These are phyloP conservation scores for Amaurobius ferox DNA, from an alignment of 2,888 invertebrate genomes.

Conservation along the genomic window DNA sequence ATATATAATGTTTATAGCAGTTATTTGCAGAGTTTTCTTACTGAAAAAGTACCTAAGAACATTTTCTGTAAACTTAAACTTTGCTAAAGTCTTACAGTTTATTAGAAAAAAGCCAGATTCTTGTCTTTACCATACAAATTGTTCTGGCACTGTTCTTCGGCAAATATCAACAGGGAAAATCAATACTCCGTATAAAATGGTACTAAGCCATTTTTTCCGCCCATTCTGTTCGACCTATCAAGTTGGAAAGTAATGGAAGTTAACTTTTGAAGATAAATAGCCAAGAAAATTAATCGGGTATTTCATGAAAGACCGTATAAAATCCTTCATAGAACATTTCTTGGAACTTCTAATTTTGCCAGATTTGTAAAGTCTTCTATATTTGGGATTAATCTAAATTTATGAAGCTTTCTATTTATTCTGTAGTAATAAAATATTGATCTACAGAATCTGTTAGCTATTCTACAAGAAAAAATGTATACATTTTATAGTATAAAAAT, in stretches of 20 bases:
- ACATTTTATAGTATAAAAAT: too few species aligned
- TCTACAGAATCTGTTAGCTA: too few species aligned
- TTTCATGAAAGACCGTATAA: background rate
- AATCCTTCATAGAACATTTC: background rate
- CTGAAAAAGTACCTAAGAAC: too few species aligned
- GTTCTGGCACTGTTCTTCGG: background rate
- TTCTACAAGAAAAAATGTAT: too few species aligned
- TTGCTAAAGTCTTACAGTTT: too few species aligned
- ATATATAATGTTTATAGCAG: too few species aligned
- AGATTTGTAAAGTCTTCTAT: background rate
- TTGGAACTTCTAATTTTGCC: background rate
- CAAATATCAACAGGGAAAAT: background rate
- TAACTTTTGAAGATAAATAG: background rate
- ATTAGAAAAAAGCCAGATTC: too few species aligned
- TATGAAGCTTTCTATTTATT: too few species aligned
- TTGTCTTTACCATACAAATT: background rate
- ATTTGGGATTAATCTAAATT: too few species aligned
- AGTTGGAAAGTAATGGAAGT: background rate
- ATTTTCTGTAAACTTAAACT: too few species aligned
- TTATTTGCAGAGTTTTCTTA: too few species aligned
- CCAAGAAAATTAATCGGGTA: background rate
- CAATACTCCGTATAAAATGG: background rate
- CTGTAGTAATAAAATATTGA: too few species aligned
- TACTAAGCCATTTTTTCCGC: background rate
- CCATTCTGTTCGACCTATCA: background rate